Conservation (phyloP, 2,797 vertebrate genomes). For the Acrossocheilus wenchowensis region DNA sequence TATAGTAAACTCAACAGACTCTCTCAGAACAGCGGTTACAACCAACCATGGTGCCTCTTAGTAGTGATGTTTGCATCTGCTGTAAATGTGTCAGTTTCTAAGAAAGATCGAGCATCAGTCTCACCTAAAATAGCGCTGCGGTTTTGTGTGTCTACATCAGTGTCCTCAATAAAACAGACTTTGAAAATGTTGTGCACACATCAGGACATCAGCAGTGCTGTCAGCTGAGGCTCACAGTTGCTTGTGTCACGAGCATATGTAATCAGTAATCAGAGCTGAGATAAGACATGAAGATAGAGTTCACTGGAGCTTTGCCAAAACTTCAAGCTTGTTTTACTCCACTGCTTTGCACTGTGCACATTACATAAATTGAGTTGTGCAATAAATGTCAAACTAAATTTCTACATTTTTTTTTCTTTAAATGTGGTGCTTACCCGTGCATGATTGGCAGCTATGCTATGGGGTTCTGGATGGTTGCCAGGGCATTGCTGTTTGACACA, state of each 20-base stretch:
- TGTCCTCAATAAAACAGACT: slow-evolving; percentile 50
- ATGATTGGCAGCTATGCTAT: background rate
- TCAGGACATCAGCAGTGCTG: slow-evolving; percentile 24
- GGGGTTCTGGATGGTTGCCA: background rate
- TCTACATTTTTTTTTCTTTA: background rate
- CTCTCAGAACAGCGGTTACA: slow-evolving; percentile 20
- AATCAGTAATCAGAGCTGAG: slow-evolving; percentile 25
- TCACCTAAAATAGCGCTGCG: slow-evolving; percentile 34
- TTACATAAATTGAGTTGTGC: slow-evolving; percentile 14
- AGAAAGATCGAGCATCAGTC: slow-evolving; percentile 22
- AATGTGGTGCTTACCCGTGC: background rate
- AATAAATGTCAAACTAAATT: background rate
- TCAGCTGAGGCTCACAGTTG: slow-evolving; percentile 21
- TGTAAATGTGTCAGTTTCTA: slow-evolving; percentile 42
- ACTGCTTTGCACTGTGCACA: background rate
- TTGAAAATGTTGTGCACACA: slow-evolving; percentile 9
- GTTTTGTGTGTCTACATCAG: slow-evolving; percentile 47
- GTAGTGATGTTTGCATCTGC: background rate
- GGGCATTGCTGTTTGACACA: background rate
- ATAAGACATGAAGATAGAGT: slow-evolving; percentile 36
- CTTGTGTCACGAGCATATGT: background rate
- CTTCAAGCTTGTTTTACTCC: slow-evolving; percentile 13
- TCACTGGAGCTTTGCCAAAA: slow-evolving; percentile 21
- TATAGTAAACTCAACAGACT: slow-evolving; percentile 40
- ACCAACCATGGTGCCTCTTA: slow-evolving; percentile 14